A percentile compares a stretch with the other conserved stretches of the same genome.
Evolutionary conservation across 2,888 invertebrate genomes (phyloP).

Genomic region (Silvanus unidentatus): DNA sequence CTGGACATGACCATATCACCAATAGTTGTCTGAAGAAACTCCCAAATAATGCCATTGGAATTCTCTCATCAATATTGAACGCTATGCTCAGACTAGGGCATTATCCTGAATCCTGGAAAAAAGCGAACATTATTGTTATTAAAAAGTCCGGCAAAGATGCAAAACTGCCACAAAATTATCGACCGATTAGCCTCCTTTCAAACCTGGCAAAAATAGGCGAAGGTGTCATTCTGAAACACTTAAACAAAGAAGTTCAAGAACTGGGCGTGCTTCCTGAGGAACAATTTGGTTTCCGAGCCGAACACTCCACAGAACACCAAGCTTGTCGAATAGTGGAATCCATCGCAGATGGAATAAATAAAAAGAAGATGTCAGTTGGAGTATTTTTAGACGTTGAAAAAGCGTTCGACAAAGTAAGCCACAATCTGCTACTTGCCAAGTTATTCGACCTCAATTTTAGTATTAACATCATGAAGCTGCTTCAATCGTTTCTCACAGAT

Average conservation of each 20-base stretch:
- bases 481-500: no score
- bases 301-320: conserved; percentile 8
- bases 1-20: no score
- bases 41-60: neutral
- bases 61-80: neutral
- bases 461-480: no score
- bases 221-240: conserved; percentile 1
- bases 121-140: neutral
- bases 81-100: neutral
- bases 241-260: conserved; percentile 1
- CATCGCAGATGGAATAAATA: no score
- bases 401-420: no score
- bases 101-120: neutral
- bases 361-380: no score
- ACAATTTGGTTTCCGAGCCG: conserved; percentile 11
- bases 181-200: conserved; percentile 13
- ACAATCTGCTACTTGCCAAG: no score
- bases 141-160: conserved; percentile 2
- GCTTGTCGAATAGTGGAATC: neutral
- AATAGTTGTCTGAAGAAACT: neutral
- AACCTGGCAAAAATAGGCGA: conserved; percentile 6
- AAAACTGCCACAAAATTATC: conserved; percentile 1
- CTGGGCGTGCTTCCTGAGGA: conserved; percentile 7
- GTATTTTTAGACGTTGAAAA: no score
- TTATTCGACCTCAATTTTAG: no score